Evolutionary conservation across 2,888 invertebrate genomes (phyloP).

Genomic region (Polyommatus iphigenia): DNA sequence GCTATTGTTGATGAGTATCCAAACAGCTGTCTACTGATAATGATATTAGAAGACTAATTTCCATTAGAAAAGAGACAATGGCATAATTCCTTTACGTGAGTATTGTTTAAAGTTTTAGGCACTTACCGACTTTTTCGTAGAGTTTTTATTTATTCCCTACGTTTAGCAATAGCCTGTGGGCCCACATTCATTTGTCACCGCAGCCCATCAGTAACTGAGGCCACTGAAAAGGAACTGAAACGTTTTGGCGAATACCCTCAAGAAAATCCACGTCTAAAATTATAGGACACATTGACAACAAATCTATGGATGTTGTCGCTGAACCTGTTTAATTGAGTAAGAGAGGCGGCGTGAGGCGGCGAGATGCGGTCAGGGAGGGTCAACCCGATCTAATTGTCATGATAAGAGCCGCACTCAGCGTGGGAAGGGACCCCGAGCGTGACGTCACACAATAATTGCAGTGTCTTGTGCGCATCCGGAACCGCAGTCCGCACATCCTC

Average conservation of each 20-base stretch:
- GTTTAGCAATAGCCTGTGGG: not conserved
- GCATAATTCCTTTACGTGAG: too few species aligned
- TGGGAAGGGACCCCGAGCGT: slow-evolving; percentile 55
- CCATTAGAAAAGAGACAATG: not conserved
- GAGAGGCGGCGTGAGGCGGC: slow-evolving; percentile 50
- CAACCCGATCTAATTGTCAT: slow-evolving; percentile 66
- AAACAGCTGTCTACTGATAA: not conserved
- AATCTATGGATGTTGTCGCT: not conserved
- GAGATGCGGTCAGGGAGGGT: slow-evolving; percentile 53
- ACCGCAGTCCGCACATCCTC: slow-evolving; percentile 32
- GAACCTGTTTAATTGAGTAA: slow-evolving; percentile 42
- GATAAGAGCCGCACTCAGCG: slow-evolving; percentile 59
- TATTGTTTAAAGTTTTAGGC: too few species aligned
- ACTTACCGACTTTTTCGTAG: too few species aligned
- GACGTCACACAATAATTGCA: slow-evolving; percentile 59
- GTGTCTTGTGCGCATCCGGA: slow-evolving; percentile 52
- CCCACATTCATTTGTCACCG: too few species aligned
- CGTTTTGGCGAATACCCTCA: not conserved
- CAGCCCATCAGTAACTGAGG: too few species aligned
- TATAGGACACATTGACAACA: not conserved
- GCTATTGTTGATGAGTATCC: not conserved
- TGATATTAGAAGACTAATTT: not conserved
- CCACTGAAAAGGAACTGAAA: not conserved
- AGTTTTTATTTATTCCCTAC: not conserved
- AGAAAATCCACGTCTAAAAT: not conserved